Base-by-base conservation (phyloP, 2,113 vertebrate species). In the Percopsis transmontana region DNA sequence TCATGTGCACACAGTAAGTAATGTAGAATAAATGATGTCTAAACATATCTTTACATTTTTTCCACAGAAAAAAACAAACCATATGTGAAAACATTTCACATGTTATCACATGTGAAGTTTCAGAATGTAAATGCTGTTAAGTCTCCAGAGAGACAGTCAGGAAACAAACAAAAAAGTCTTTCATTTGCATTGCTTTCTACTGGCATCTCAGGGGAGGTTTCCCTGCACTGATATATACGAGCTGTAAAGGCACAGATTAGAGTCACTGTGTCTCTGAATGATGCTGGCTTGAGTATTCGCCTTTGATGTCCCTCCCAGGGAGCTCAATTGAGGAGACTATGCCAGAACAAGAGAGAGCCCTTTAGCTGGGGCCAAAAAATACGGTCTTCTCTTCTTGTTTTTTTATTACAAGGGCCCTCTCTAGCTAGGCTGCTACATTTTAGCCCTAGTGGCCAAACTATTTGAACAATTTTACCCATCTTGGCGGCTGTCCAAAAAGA, bases 231-330 rank as follows among this genome's bases (percentile, higher is more conserved):
- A 53, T 54, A 51, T 62, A 66, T 74, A 42, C 64, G 58, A 51
- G 13, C 51, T 56, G 78, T 64, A 63, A 48, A 69, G 76, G 62
- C 15, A 39, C 63, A 72, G 76, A 88, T 83, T 76, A 82, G 76
- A 65, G 74, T 62, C 72, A 14, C 20, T 48, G 47, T 20, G 45
- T 60, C 74, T 79, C 69, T 63, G 56, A 47, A 20, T 38, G 59
- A 62, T 2, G 58, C 44, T 44, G 48, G 24, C 18, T 10, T 21
- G 42, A 62, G 42, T 16, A 58, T 52, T 41, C 57, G 39, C 69
- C 79, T 84, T 79, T 82, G 65, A 88, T 75, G 70, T 66, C 58
- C 59, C 47, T 50, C 65, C 38, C 45, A 19, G 24, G 7, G 1
- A 39, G 15, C 47, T 20, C 9, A 58, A 45, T 39, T 47, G 50